Base-by-base conservation (phyloP, 2,113 vertebrate species). In the Xiphophorus maculatus region DNA sequence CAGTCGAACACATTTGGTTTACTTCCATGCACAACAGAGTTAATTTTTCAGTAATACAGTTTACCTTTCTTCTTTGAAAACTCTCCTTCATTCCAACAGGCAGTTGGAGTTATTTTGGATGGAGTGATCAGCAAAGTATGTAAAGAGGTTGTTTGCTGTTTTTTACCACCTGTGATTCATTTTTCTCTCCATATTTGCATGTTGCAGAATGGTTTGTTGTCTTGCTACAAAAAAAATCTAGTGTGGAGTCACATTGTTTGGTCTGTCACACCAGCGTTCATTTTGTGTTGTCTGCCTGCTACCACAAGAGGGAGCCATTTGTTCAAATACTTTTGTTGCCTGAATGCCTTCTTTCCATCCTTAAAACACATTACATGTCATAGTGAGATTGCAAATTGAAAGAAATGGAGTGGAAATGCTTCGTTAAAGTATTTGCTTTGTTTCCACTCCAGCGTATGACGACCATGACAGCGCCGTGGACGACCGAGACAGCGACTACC, bases 61-160 rank as follows among this genome's bases (percentile, higher is more conserved):
- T 74, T 11, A 63, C 44, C 78, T 90, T 74, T 84, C 71, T 82
- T 63, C 54, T 85, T 51, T 85, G 51, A 88, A 91, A 92, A 64
- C 90, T 93, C 95, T 77, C 89, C 87, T 93, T 90, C 92, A 91
- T 89, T 67, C 91, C 94, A 77, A 85, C 96, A 99, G 98, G 97
- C 95, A 96, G 93, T 91, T 99, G 94, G 94, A 90, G 83, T 85
- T 94, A 96, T 97, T 97, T 98, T 88, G 96, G 97, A 96, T 99
- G 97, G 97, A 97, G 93, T 94, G 96, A 98, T 76, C 96, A 95
- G 83, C 96, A 95, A 93, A 96, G 98, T 99, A 99, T 87, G 97
- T 99, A 98, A 42, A 65, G 77, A 82, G 83, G 84, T 89, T 79
- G 64, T 54, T 74, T 63, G 90, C 86, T 70, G 72, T 77, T 35